Evolutionary conservation across 2,113 vertebrate genomes (phyloP).

Genomic region (Piaya cayana): DNA sequence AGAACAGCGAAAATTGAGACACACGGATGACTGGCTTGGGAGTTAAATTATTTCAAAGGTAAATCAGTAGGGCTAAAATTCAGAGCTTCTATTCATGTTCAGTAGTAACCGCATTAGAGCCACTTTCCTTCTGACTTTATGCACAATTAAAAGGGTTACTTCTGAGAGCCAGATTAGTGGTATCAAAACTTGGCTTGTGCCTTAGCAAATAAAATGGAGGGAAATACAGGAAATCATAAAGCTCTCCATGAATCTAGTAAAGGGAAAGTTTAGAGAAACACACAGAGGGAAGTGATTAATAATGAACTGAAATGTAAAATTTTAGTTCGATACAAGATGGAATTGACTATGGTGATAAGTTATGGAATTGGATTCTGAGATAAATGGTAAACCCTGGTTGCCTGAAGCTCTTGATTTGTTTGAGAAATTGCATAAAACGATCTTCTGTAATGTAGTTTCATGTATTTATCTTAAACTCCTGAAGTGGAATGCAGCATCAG

Average conservation of each 20-base stretch:
- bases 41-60: background rate
- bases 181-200: background rate
- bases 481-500: background rate
- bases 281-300: background rate
- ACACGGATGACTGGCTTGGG: background rate
- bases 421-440: background rate
- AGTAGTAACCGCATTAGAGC: background rate
- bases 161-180: background rate
- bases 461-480: background rate
- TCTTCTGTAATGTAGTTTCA: background rate
- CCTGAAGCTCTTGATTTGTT: background rate
- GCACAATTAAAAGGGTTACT: background rate
- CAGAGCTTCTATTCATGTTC: background rate
- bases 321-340: background rate
- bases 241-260: background rate
- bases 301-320: background rate
- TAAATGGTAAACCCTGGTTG: background rate
- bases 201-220: background rate
- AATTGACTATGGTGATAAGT: background rate
- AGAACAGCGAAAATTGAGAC: background rate
- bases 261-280: background rate
- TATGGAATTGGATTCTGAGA: background rate
- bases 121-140: background rate
- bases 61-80: background rate
- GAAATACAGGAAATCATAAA: background rate